phyloP scores from a whole-genome alignment of 2,113 vertebrate species.

The Oenanthe oenanthe region DNA sequence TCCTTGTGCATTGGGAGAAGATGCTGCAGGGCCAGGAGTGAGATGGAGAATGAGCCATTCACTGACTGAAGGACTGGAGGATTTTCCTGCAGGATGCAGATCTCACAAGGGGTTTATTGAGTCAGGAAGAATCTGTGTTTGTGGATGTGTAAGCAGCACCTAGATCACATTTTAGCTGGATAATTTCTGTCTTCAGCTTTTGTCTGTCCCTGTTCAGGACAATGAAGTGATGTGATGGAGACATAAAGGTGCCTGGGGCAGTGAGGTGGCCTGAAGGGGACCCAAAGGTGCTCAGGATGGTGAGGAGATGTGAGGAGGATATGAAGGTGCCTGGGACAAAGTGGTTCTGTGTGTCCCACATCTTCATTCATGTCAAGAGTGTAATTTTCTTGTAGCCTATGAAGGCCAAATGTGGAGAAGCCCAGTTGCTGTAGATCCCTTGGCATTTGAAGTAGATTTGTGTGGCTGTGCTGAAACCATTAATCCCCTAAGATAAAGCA shows the following conservation, averaged over 20 bases:
- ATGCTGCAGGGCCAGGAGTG: background rate
- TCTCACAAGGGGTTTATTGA: background rate
- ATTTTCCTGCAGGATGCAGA: background rate
- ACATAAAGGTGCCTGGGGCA: background rate
- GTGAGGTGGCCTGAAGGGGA: background rate
- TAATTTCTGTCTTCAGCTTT: background rate
- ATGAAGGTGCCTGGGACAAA: background rate
- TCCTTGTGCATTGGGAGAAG: background rate
- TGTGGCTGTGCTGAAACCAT: background rate
- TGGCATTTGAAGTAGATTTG: background rate
- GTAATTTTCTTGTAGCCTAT: background rate
- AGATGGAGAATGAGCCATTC: background rate
- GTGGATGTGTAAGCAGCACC: background rate
- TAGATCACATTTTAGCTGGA: background rate
- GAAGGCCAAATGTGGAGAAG: background rate
- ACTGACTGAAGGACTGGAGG: background rate
- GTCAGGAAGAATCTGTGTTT: background rate
- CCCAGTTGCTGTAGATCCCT: background rate
- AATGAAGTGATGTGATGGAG: background rate
- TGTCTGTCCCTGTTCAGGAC: background rate
- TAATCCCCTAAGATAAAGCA: background rate
- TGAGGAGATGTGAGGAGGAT: background rate
- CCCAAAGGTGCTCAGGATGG: background rate
- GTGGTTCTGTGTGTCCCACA: background rate
- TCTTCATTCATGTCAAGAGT: background rate